Evolutionary conservation across 2,888 invertebrate genomes (phyloP).

Genomic region (Diplazon laetatorius): DNA sequence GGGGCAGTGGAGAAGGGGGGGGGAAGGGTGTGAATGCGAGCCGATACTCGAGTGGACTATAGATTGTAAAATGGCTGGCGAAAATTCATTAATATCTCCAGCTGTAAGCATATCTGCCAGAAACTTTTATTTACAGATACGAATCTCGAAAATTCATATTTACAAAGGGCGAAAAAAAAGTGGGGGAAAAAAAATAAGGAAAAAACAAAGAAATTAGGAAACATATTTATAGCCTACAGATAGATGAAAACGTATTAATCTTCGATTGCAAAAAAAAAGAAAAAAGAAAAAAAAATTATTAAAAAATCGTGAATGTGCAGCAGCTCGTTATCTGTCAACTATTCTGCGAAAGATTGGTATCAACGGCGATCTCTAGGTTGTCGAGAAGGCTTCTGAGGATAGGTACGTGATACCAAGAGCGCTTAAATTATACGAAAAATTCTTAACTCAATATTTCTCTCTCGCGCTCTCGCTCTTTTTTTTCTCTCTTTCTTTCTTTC

Average conservation of each 20-base stretch:
- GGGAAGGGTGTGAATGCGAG: no score
- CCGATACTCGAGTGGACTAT: constrained; percentile 29
- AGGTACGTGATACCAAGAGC: constrained; percentile 51
- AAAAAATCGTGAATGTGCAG: constrained; percentile 51
- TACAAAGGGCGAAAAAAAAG: constrained; percentile 50
- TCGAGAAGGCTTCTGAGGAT: constrained; percentile 36
- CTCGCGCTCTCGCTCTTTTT: constrained; percentile 42
- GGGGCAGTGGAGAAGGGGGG: no score
- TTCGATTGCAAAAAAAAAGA: constrained; percentile 23
- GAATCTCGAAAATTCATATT: constrained; percentile 61
- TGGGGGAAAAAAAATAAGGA: constrained; percentile 6
- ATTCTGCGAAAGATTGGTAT: constrained; percentile 66
- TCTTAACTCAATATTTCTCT: constrained; percentile 53
- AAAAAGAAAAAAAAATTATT: constrained; percentile 1
- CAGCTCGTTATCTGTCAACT: constrained; percentile 65
- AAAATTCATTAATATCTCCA: constrained; percentile 46
- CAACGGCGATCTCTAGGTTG: constrained; percentile 54
- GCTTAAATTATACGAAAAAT: constrained; percentile 67
- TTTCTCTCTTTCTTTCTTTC: constrained; percentile 32
- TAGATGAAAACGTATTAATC: constrained; percentile 37
- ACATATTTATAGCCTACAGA: constrained; percentile 50
- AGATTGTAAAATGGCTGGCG: constrained; percentile 21
- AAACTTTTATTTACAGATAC: constrained; percentile 63
- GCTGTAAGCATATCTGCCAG: constrained; percentile 46
- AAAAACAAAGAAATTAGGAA: constrained; percentile 23